Evolutionary conservation across 2,888 invertebrate genomes (phyloP).

Genomic region (Shargacucullia verbasci): DNA sequence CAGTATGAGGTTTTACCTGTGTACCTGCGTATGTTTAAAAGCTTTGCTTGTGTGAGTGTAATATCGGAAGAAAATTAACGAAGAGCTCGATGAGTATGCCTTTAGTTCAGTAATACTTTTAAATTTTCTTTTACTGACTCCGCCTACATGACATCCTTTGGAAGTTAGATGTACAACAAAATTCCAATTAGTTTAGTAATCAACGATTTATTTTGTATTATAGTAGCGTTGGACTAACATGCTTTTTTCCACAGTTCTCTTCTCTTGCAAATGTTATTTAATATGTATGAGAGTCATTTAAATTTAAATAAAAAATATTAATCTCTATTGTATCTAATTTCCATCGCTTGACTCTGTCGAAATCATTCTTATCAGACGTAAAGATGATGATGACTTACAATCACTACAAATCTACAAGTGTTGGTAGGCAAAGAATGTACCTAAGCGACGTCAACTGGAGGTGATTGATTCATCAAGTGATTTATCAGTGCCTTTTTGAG

Average conservation of each 20-base stretch:
- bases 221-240: no score
- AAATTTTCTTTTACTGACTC: conserved; percentile 47
- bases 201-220: conserved; percentile 12
- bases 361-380: no score
- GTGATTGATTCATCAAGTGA: conserved; percentile 5
- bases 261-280: no score
- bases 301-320: no score
- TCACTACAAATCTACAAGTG: no score
- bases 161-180: conserved; percentile 14
- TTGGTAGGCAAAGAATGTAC: no score
- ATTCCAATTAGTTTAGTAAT: conserved; percentile 25
- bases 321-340: no score
- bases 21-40: conserved; percentile 20
- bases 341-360: no score
- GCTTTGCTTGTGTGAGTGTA: conserved; percentile 13
- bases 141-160: conserved; percentile 24
- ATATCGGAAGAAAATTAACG: conserved; percentile 38
- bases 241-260: no score
- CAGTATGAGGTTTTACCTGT: conserved; percentile 41
- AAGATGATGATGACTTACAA: no score
- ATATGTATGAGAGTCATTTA: no score
- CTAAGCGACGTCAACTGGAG: neutral
- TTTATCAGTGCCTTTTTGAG: neutral
- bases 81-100: conserved; percentile 15
- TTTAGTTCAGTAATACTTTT: conserved; percentile 41